These are phyloP conservation scores for Corapipo altera DNA, from an alignment of 2,113 vertebrate genomes.

Conservation along the genomic window DNA sequence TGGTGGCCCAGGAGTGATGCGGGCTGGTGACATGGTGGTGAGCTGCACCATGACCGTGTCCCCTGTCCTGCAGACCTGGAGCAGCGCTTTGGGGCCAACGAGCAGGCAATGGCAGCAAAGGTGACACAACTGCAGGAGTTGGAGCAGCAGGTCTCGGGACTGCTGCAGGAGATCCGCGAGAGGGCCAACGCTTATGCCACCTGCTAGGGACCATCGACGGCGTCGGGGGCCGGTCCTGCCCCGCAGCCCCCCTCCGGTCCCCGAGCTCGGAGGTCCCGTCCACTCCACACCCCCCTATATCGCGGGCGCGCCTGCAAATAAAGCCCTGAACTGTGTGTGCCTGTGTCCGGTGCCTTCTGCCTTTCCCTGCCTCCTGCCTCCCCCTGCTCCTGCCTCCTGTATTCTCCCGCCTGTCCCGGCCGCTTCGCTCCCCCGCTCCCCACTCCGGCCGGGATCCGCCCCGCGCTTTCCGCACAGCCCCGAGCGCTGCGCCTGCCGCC, in stretches of 20 bases:
- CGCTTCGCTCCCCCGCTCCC: not conserved
- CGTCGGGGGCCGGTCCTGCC: not conserved
- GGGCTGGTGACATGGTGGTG: not conserved
- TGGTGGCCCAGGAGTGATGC: rapidly evolving
- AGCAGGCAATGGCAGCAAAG: constrained; percentile 75
- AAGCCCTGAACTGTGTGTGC: not conserved
- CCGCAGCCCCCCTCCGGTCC: not conserved
- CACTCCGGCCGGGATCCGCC: constrained; percentile 50
- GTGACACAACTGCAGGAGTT: constrained; percentile 66
- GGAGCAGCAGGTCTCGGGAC: constrained; percentile 67
- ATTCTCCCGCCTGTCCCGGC: not conserved
- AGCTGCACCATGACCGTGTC: not conserved
- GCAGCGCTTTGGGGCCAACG: constrained; percentile 75
- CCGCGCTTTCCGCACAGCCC: constrained; percentile 51
- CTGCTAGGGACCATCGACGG: constrained; percentile 56
- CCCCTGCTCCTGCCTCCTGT: not conserved
- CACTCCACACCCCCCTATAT: not conserved
- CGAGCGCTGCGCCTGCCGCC: not conserved
- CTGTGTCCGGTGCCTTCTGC: not conserved
- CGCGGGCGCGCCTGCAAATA: not conserved
- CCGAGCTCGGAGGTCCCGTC: not conserved
- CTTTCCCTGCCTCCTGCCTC: too few species aligned
- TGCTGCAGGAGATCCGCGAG: constrained; percentile 70
- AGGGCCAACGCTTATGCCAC: constrained; percentile 71
- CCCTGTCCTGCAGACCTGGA: constrained; percentile 72